Evolutionary conservation across 53 echinoderm and acorn worm genomes (phyloP).

Genomic region (Pentamera pediparva): DNA sequence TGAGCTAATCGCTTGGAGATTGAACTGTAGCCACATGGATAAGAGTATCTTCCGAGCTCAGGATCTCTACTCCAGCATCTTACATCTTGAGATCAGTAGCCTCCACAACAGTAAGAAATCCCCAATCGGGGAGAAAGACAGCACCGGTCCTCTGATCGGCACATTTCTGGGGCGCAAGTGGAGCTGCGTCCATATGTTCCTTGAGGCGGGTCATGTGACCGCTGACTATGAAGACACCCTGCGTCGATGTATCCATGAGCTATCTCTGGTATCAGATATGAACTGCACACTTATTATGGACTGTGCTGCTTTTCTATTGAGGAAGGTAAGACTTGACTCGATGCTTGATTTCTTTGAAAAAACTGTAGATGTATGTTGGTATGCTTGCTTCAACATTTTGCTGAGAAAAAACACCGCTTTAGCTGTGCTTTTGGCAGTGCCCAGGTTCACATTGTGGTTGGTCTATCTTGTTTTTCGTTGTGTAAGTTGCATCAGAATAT

Average conservation of each 20-base stretch:
- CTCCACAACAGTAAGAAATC: slow-evolving; percentile 6
- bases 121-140: neutral
- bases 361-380: no score
- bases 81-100: neutral
- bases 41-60: neutral
- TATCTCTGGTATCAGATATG: slow-evolving; percentile 51
- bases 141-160: slow-evolving; percentile 10
- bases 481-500: no score
- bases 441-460: no score
- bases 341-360: neutral
- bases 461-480: no score
- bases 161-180: slow-evolving; percentile 10
- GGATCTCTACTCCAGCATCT: slow-evolving; percentile 1
- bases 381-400: no score
- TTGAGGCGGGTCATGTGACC: slow-evolving; percentile 23
- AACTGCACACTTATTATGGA: slow-evolving; percentile 57
- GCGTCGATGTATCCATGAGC: slow-evolving; percentile 45
- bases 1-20: neutral
- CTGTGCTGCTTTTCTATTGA: slow-evolving; percentile 59
- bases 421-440: no score
- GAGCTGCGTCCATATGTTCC: slow-evolving; percentile 14
- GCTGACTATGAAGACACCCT: slow-evolving; percentile 1
- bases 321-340: slow-evolving; percentile 54
- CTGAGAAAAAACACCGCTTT: no score
- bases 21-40: neutral